Conservation (phyloP, 2,113 vertebrate species). For the Otis tarda region DNA sequence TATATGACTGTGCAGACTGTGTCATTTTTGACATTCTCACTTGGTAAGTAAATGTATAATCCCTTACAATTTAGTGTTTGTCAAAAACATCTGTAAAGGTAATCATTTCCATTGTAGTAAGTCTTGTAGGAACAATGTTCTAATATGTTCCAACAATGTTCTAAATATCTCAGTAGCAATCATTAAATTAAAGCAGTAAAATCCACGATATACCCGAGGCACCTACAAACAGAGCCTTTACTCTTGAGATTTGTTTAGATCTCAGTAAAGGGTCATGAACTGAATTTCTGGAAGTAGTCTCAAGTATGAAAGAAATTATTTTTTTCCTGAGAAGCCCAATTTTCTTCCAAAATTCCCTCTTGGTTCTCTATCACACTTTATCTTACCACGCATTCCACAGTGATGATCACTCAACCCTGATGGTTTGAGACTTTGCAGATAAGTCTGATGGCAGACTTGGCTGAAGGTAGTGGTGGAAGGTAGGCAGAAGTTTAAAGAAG, state of each 20-base stretch:
- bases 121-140: neutral
- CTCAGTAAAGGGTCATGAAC: neutral
- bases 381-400: neutral
- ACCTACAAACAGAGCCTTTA: neutral
- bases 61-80: neutral
- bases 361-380: neutral
- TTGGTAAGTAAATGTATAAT: neutral
- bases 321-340: neutral
- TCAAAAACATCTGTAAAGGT: conserved; percentile 1
- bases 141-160: neutral
- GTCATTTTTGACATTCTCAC: neutral
- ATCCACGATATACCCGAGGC: neutral
- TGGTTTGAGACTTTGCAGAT: neutral
- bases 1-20: neutral
- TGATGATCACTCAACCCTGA: neutral
- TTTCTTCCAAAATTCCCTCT: neutral
- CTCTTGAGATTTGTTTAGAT: neutral
- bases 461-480: neutral
- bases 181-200: conserved; percentile 2
- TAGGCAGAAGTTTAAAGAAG: neutral
- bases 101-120: conserved; percentile 25
- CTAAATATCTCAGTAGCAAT: conserved; percentile 6
- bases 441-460: neutral
- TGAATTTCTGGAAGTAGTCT: neutral
- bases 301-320: neutral